Evolutionary conservation across 2,113 vertebrate genomes (phyloP), one percentile per base, ranked within the genome.

Genomic region (Oophaga pumilio): DNA sequence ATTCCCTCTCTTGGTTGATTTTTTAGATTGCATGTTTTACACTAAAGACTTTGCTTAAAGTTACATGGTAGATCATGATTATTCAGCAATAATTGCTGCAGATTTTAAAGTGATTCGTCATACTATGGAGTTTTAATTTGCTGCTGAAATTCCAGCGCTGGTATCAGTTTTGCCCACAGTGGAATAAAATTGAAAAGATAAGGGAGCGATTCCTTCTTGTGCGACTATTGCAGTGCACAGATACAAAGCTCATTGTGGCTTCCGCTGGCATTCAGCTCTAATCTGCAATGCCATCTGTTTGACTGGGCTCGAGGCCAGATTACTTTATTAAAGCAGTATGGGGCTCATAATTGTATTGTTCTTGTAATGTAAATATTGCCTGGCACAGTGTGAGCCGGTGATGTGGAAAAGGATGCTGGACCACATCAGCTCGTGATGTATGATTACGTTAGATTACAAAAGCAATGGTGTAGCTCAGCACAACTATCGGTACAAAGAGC

Each of bases 261-360:
- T 89, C 84, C 84, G 33, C 28, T 82, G 88, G 85, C 84, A 89
- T 86, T 82, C 84, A 82, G 77, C n/a, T 89, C 20, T 86, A 85
- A 86, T 89, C 78, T 86, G 88, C 77, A 86, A 77, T 89, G 84
- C 88, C 88, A 89, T 89, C 88, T 89, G 88, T 82, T 86, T 89
- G 24, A 66, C 73, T 85, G 84, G 88, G 88, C 88, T 86, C 69
- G 64, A 80, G 57, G 84, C 88, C 88, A 89, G 84, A 89, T 89
- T 76, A 77, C 69, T 89, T 86, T 86, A 89, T 86, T 86, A 86
- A 86, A 89, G 88, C 88, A 76, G 78, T 85, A 89, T 89, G 78
- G 71, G 69, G 59, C 26, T 82, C 69, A 86, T 89, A 82, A 89
- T 86, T 86, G 88, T 81, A 88, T 88, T 88, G 86, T 88, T 83